These are phyloP conservation scores for mouse (Mus musculus) DNA, from an alignment of 2,113 vertebrate species.

Conservation along the genomic window DNA sequence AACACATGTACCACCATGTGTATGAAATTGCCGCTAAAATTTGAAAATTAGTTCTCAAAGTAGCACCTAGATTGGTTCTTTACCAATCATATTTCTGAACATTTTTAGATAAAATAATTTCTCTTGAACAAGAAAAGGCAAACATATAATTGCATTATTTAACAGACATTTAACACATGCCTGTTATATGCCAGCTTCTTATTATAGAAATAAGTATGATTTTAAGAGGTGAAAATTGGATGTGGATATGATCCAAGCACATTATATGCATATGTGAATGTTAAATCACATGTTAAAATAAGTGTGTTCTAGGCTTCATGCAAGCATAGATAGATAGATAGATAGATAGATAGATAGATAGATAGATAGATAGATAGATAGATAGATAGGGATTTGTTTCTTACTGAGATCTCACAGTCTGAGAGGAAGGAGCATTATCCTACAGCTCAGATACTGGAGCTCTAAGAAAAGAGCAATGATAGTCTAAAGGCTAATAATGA, in stretches of 20 bases:
- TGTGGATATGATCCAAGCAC: background rate
- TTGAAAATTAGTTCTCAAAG: background rate
- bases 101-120: slow-evolving; percentile 37
- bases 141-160: background rate
- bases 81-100: background rate
- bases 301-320: background rate
- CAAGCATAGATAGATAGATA: background rate
- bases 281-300: background rate
- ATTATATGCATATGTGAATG: background rate
- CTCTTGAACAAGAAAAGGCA: background rate
- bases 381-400: background rate
- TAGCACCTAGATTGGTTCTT: background rate
- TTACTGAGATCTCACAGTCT: background rate
- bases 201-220: background rate
- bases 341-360: too few relatives aligned
- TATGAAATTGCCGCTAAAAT: slow-evolving; percentile 30
- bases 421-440: background rate
- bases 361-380: too few relatives aligned
- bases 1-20: background rate
- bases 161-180: background rate
- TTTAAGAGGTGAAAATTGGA: background rate
- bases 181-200: background rate
- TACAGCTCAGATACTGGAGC: background rate
- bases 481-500: background rate
- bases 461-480: background rate